A percentile compares a stretch with the other conserved stretches of the same genome.
Conservation (phyloP, 2,113 vertebrate genomes). For the Equus quagga region DNA sequence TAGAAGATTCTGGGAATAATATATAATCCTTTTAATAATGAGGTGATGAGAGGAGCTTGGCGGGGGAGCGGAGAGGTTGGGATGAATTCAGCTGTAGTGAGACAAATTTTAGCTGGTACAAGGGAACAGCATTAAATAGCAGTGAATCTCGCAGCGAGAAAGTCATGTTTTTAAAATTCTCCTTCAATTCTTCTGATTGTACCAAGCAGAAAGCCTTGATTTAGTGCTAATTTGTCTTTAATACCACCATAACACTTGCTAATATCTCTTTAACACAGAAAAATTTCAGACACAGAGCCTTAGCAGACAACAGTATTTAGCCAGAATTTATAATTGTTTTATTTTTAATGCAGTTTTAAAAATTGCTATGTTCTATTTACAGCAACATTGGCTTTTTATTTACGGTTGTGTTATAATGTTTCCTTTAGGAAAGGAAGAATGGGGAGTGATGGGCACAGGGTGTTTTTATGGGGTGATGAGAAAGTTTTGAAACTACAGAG, state of each 20-base stretch:
- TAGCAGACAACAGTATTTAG: neutral
- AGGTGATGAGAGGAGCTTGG: neutral
- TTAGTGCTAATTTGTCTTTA: conserved; percentile 9
- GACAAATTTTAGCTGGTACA: neutral
- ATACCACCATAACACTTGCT: neutral
- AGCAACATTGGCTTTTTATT: neutral
- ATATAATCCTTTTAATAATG: neutral
- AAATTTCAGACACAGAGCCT: neutral
- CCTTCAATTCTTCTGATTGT: neutral
- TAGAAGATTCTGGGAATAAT: neutral
- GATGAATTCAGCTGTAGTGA: neutral
- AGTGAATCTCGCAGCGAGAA: neutral
- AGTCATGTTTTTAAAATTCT: conserved; percentile 8
- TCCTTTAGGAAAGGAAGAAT: neutral
- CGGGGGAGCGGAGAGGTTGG: too few species aligned
- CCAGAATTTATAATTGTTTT: neutral
- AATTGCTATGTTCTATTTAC: neutral
- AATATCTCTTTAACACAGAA: neutral
- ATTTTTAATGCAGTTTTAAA: conserved; percentile 40
- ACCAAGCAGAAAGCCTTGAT: neutral
- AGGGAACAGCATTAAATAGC: neutral
- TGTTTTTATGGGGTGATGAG: neutral
- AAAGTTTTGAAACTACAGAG: neutral
- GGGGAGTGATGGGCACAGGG: neutral
- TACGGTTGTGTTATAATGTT: neutral